A percentile compares a stretch with the other conserved stretches of the same genome.
Conservation (phyloP, 2,888 invertebrate species). For the Amblyjoppa proteus region DNA sequence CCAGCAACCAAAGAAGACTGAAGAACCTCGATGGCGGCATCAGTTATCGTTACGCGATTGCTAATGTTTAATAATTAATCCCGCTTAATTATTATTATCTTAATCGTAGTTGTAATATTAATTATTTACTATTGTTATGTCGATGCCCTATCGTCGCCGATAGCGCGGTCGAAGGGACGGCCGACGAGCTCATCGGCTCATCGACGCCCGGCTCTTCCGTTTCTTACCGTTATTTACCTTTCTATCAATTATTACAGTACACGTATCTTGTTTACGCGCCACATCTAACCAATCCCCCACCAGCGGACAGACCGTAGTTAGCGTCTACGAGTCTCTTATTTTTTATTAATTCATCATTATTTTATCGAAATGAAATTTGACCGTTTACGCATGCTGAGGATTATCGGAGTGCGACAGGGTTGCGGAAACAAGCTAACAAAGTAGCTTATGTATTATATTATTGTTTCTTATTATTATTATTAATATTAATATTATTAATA, state of each 20-base stretch:
- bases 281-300: too few relatives aligned
- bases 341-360: background rate
- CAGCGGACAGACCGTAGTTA: background rate
- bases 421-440: conserved; percentile 26
- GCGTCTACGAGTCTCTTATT: background rate
- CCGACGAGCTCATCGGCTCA: conserved; percentile 41
- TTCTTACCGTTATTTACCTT: conserved; percentile 58
- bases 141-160: conserved; percentile 48
- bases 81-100: conserved; percentile 69
- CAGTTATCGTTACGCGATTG: conserved; percentile 79
- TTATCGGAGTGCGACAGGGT: background rate
- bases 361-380: background rate
- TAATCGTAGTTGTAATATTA: conserved; percentile 60
- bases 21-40: conserved; percentile 84
- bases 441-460: conserved; percentile 56
- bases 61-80: conserved; percentile 73
- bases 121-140: conserved; percentile 61
- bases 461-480: conserved; percentile 63
- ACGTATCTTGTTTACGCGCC: conserved; percentile 11
- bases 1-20: conserved; percentile 88
- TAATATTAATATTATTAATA: conserved; percentile 38
- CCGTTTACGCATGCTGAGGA: background rate
- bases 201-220: conserved; percentile 38
- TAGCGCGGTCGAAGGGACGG: conserved; percentile 21
- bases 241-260: conserved; percentile 56